phyloP scores from a whole-genome alignment of 2,888 invertebrate genomes.

The Meghimatium bilineatum region DNA sequence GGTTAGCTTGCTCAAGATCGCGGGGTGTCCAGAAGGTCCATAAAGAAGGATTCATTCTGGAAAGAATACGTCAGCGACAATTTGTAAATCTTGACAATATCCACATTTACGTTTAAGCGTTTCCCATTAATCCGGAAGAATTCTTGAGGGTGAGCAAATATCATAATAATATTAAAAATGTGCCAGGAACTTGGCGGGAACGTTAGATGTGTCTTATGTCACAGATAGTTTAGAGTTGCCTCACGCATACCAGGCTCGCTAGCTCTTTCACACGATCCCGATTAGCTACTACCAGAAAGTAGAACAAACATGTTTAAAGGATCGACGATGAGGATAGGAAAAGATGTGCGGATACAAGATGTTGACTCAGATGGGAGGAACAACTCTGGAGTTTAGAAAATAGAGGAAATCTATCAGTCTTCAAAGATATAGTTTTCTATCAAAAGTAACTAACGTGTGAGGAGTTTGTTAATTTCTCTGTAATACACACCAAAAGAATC shows the following conservation, averaged over 20 bases:
- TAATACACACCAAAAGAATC: no score
- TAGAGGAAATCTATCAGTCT: not conserved
- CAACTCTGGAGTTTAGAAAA: not conserved
- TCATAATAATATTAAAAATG: slow-evolving; percentile 41
- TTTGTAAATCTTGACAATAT: not conserved
- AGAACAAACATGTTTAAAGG: not conserved
- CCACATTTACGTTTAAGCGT: not conserved
- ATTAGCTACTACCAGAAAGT: not conserved
- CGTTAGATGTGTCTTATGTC: slow-evolving; percentile 20
- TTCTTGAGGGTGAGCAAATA: slow-evolving; percentile 21
- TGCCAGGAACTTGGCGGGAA: slow-evolving; percentile 20
- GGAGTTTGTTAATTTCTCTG: not conserved
- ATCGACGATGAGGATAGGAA: not conserved
- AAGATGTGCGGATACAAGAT: not conserved
- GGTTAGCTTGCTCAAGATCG: no score
- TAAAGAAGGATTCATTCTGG: no score
- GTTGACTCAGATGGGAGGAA: slow-evolving; percentile 26
- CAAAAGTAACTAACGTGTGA: not conserved
- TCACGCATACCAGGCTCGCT: not conserved
- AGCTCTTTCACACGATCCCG: not conserved
- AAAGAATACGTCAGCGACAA: no score
- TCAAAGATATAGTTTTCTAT: not conserved
- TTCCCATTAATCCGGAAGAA: slow-evolving; percentile 1
- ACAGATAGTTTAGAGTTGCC: slow-evolving; percentile 11
- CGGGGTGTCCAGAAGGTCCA: no score